Percentiles rank a stretch among this genome's conserved stretches.
Conservation (phyloP, 2,797 vertebrate genomes). For the Gastrophryne carolinensis region DNA sequence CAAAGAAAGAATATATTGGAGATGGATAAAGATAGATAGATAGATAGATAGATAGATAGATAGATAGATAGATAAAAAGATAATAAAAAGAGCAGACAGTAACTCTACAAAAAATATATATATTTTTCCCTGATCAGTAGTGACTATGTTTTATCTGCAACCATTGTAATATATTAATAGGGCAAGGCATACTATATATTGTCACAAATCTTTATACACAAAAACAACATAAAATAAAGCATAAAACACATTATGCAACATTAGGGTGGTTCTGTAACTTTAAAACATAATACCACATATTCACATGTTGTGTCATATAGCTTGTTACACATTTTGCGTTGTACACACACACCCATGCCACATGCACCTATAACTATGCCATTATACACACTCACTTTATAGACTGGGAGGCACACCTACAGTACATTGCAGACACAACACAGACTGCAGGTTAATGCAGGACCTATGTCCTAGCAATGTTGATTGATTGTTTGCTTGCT, state of each 20-base stretch:
- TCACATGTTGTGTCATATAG: slow-evolving; percentile 11
- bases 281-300: not conserved
- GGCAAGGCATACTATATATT: too few species aligned
- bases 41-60: too few species aligned
- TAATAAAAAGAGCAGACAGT: too few species aligned
- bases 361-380: not conserved
- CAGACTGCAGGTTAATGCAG: not conserved
- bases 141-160: too few species aligned
- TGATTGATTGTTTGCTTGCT: not conserved
- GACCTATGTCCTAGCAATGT: not conserved
- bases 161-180: too few species aligned
- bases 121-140: too few species aligned
- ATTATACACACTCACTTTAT: slow-evolving; percentile 8
- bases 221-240: too few species aligned
- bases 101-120: too few species aligned
- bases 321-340: not conserved
- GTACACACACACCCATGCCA: slow-evolving; percentile 11
- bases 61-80: too few species aligned
- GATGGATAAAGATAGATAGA: too few species aligned
- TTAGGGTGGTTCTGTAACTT: slow-evolving; percentile 5
- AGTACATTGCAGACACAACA: slow-evolving; percentile 31
- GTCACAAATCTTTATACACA: too few species aligned
- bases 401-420: slow-evolving; percentile 12
- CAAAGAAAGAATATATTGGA: too few species aligned
- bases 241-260: slow-evolving; percentile 10